Base-by-base conservation (phyloP, 92 coral and sea anemone genomes). In the Zoanthus sansibaricus region DNA sequence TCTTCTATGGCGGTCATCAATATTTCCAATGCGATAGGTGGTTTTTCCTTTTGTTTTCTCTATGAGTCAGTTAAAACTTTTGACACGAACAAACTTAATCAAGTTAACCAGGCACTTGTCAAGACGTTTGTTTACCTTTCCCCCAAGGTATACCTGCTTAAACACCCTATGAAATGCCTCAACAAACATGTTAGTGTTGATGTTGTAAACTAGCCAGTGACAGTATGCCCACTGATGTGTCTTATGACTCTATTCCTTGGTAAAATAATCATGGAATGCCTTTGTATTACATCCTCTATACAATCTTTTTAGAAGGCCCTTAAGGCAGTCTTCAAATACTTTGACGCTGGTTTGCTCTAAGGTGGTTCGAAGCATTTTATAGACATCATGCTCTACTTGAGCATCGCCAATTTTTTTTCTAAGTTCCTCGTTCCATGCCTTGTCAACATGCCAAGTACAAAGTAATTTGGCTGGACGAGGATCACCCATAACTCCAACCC, bases 361-460 rank as follows among this genome's bases (percentile, higher is more conserved):
- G 18, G 72, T 31, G 14, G 72, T 68, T 1, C 44, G 45, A 21
- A 68, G 72, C 72, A 68, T 68, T 15, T 68, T 68, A 12, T 68
- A 68, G 44, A 68, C 72, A 21, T 68, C 72, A 31, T 21, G 42
- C 44, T 68, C 72, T 21, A 68, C 72, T 21, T 21, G 44, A 68
- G 42, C 15, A 6, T 68, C 72, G 9, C 72, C 72, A 21, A 68
- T 68, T 31, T 68, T 68, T 68, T 10, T 68, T 31, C 45, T 11
- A 3, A 21, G 44, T 68, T 68, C 72, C 17, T 68, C 72, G 2
- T 31, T 21, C 72, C 72, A 68, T 8, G 72, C 45, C 25, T 68
- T 68, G 44, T 68, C 72, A 6, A 68, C 72, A 31, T 68, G 72
- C 72, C 72, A 68, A 68, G 72, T 68, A 68, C 72, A 68, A 68